These are phyloP conservation scores for Smutsia gigantea DNA, from an alignment of 2,797 vertebrate species.

Conservation along the genomic window DNA sequence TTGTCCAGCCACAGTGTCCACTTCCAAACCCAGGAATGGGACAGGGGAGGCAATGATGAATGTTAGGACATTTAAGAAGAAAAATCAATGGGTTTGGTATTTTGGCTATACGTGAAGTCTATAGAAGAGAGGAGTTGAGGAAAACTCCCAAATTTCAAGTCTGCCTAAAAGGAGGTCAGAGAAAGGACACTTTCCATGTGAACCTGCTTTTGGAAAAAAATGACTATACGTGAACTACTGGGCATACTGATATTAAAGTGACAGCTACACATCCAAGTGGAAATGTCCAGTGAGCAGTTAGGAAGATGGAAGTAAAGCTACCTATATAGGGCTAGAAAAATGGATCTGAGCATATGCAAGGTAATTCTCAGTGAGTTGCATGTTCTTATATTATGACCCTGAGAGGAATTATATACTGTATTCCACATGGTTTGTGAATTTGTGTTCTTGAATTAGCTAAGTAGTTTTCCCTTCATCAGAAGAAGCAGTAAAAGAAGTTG, in stretches of 20 bases:
- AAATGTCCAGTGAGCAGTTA: neutral
- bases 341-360: neutral
- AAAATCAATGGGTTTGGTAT: neutral
- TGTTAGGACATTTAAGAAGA: neutral
- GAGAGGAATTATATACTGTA: neutral
- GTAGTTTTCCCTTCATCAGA: neutral
- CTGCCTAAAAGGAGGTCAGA: neutral
- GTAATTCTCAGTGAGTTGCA: neutral
- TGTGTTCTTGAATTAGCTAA: neutral
- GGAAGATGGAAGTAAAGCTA: neutral
- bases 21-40: neutral
- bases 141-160: constrained; percentile 4
- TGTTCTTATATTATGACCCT: neutral
- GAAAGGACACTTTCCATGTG: neutral
- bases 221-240: neutral
- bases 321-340: neutral
- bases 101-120: neutral
- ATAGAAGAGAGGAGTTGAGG: neutral
- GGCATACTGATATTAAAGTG: neutral
- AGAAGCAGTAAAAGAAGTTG: neutral
- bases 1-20: neutral
- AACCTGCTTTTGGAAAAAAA: neutral
- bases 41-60: neutral
- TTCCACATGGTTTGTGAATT: neutral
- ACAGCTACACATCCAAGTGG: neutral